Base-by-base conservation (phyloP, 2,113 vertebrate species). In the Zootoca vivipara region DNA sequence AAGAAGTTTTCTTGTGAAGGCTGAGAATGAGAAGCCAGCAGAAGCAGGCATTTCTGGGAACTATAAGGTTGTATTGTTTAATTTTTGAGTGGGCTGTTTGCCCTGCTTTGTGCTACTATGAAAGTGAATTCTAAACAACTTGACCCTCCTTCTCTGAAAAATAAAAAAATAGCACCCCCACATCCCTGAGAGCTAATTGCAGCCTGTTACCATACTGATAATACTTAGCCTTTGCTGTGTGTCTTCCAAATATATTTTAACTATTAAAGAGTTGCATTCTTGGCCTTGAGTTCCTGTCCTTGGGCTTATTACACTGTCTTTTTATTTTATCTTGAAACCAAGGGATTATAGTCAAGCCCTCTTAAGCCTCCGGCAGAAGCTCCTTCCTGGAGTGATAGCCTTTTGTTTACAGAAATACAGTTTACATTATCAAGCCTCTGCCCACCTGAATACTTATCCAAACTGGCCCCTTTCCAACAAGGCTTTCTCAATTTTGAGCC, bases 11-110 rank as follows among this genome's bases (percentile, higher is more conserved):
- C 84, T 90, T 87, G 90, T 85, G 69, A 85, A 84, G 38, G 67
- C 78, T 35, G 28, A 18, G 89, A 88, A 87, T 0, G 0, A 89
- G 62, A 73, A 40, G 46, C 33, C 52, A 26, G 5, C 70, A 74
- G 35, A 28, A 30, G 33, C 30, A 0, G 0, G 84, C 89, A 90
- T 46, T 22, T 52, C 58, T 75, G 70, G 0, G 0, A 85, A 88
- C 0, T 1, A 9, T 72, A 74, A 78, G 10, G 18, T 4, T 82
- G 35, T 87, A 72, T 72, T 86, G 73, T 64, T 42, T 77, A 40
- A 85, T 89, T 82, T 67, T 90, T 75, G 35, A 79, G 87, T 89
- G 84, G n/a, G 85, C 90, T 79, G 65, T 46, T 93, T 93, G 78
- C 56, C n/a, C 83, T 78, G 82, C 67, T 70, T 35, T 22, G 18